A percentile compares a stretch with the other conserved stretches of the same genome.
Conservation (phyloP, 2,888 invertebrate genomes). For the Cheilosia vulpina region DNA sequence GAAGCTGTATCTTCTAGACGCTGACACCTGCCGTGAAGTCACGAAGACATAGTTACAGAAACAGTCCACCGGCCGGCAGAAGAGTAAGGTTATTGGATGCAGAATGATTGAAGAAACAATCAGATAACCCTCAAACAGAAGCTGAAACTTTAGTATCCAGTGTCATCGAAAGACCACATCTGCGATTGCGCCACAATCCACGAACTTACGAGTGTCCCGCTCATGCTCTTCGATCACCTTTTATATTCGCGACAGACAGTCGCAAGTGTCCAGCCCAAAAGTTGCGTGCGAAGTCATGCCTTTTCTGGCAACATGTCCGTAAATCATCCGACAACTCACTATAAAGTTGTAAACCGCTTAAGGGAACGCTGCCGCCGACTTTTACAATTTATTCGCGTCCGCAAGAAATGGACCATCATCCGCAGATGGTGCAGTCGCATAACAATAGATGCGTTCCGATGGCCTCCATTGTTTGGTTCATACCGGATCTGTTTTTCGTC, state of each 20-base stretch:
- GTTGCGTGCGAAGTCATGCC: constrained; percentile 39
- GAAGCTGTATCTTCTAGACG: too few species aligned
- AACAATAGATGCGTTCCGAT: constrained; percentile 24
- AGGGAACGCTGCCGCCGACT: constrained; percentile 37
- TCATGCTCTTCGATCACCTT: too few species aligned
- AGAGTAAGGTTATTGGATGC: too few species aligned
- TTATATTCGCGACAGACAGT: background rate
- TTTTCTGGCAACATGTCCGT: constrained; percentile 46
- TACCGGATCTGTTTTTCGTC: constrained; percentile 4
- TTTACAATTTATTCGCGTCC: constrained; percentile 1
- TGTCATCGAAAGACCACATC: too few species aligned
- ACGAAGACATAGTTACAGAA: too few species aligned
- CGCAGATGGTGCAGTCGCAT: constrained; percentile 42
- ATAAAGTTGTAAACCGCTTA: constrained; percentile 68
- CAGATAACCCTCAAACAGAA: too few species aligned
- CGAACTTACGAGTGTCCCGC: too few species aligned
- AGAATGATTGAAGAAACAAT: too few species aligned
- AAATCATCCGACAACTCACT: constrained; percentile 50
- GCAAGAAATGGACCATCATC: constrained; percentile 17
- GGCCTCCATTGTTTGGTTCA: constrained; percentile 44
- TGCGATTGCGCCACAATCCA: too few species aligned
- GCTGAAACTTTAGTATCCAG: too few species aligned
- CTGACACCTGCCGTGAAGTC: too few species aligned
- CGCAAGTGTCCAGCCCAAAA: constrained; percentile 5
- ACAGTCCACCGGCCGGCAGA: too few species aligned